Evolutionary conservation across 35 echinoderm and acorn worm species (phyloP), one percentile per base, ranked within the genome.

Genomic region (Heliocidaris tuberculata): DNA sequence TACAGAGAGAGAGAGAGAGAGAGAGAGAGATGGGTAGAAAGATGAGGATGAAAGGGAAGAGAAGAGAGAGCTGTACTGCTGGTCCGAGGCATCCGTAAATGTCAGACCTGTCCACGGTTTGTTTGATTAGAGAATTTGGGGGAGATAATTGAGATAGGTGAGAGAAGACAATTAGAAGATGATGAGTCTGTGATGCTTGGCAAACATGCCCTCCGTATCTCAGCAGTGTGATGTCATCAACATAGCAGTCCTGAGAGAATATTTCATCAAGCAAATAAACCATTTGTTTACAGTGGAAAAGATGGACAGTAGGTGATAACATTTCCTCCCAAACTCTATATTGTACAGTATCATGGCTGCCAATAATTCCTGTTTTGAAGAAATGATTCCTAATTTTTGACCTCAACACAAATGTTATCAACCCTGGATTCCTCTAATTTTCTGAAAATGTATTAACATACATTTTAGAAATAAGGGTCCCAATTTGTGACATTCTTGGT

Each of bases 131-230:
- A 78, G 65, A 78, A 7, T 78, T 78, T n/a, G 27, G 65, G 65
- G 21, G 65, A 24, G 65, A 78, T 78, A 78, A 78, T 78, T 78
- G 65, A 78, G 65, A 19, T 78, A 78, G 65, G 65, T 78, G 65
- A 78, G 65, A 78, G 65, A 78, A 78, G 65, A 78, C 65, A 78
- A 78, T 78, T 78, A 78, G 65, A 78, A 78, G 65, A 78, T n/a
- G 65, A 78, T 78, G 65, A 78, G 65, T 78, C 65, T 78, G 65
- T 78, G 65, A 78, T 78, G 65, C 65, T 78, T 78, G 65, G 65
- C 27, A 78, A 78, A 78, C 65, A 78, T 78, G 21, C 27, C 65
- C 65, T 78, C 8, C 21, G 65, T 78, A 78, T 78, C 65, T 27
- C 65, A 78, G 7, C 65, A n/a, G 27, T n/a, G 27, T 78, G 5